Evolutionary conservation across 2,113 vertebrate species (phyloP).

Genomic region (Siphamia tubifer): DNA sequence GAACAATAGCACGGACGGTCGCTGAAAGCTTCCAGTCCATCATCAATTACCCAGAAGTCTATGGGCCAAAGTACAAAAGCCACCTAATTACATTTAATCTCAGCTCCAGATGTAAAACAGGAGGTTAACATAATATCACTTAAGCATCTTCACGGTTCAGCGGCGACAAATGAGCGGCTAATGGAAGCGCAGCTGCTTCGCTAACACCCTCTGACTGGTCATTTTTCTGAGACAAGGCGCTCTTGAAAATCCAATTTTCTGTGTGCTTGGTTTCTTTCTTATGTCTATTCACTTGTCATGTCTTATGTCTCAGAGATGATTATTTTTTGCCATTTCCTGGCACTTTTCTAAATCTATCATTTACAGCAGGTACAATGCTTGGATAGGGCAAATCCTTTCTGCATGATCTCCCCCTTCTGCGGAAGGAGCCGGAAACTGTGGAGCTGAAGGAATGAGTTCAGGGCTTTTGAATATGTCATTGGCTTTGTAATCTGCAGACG

Average conservation of each 20-base stretch:
- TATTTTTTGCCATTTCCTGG: constrained; percentile 65
- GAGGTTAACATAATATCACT: constrained; percentile 84
- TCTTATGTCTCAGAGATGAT: constrained; percentile 74
- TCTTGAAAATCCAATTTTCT: constrained; percentile 83
- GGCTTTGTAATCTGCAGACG: constrained; percentile 56
- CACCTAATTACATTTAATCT: constrained; percentile 81
- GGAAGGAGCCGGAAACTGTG: constrained; percentile 56
- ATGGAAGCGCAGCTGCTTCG: constrained; percentile 79
- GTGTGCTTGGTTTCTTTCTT: constrained; percentile 73
- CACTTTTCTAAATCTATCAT: constrained; percentile 74
- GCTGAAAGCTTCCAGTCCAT: constrained; percentile 69
- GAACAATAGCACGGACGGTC: constrained; percentile 58
- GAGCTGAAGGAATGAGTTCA: constrained; percentile 66
- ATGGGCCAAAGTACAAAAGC: constrained; percentile 70
- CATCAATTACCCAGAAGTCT: constrained; percentile 71
- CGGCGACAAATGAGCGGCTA: constrained; percentile 79
- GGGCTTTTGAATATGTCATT: constrained; percentile 68
- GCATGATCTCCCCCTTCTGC: constrained; percentile 71
- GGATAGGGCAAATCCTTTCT: constrained; percentile 76
- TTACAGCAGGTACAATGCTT: constrained; percentile 76
- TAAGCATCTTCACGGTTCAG: constrained; percentile 82
- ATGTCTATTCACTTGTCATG: constrained; percentile 79
- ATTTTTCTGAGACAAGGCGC: constrained; percentile 76
- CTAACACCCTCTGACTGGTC: constrained; percentile 77
- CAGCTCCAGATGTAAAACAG: constrained; percentile 79